phyloP scores from a whole-genome alignment of 2,888 invertebrate species.

The Xylota sylvarum region DNA sequence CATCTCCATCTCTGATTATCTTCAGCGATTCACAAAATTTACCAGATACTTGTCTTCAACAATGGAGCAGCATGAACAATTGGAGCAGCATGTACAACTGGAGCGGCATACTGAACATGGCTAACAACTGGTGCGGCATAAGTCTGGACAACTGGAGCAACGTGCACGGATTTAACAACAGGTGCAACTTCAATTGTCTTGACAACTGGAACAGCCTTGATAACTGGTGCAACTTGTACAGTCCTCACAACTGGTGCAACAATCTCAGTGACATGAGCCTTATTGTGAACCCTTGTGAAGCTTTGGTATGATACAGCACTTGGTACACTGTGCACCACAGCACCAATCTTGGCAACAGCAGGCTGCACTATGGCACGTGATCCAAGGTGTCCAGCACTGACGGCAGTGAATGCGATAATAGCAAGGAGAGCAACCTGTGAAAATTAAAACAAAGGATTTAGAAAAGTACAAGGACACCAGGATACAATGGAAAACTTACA shows the following conservation, averaged over 20 bases:
- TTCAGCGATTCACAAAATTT: slow-evolving; percentile 31
- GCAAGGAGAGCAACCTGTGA: slow-evolving; percentile 73
- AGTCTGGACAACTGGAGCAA: slow-evolving; percentile 18
- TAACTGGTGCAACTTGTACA: slow-evolving; percentile 78
- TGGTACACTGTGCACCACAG: slow-evolving; percentile 83
- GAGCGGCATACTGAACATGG: slow-evolving; percentile 67
- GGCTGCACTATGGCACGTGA: slow-evolving; percentile 81
- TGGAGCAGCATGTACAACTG: slow-evolving; percentile 71
- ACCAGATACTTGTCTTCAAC: slow-evolving; percentile 54
- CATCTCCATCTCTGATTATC: background rate
- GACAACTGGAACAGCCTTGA: slow-evolving; percentile 9
- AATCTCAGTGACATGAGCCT: slow-evolving; percentile 83
- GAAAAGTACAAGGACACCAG: background rate
- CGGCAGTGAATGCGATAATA: slow-evolving; percentile 80
- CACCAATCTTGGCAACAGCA: slow-evolving; percentile 81
- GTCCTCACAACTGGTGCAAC: slow-evolving; percentile 77
- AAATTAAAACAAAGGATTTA: background rate
- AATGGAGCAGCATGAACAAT: slow-evolving; percentile 79
- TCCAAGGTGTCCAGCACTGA: slow-evolving; percentile 79
- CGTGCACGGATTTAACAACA: slow-evolving; percentile 60
- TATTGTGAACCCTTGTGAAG: slow-evolving; percentile 84
- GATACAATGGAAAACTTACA: slow-evolving; percentile 69
- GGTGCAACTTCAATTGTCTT: slow-evolving; percentile 56
- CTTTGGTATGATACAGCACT: slow-evolving; percentile 86
- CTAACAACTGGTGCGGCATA: slow-evolving; percentile 72